phyloP scores from a whole-genome alignment of 2,113 vertebrate genomes.

The Picathartes gymnocephalus region DNA sequence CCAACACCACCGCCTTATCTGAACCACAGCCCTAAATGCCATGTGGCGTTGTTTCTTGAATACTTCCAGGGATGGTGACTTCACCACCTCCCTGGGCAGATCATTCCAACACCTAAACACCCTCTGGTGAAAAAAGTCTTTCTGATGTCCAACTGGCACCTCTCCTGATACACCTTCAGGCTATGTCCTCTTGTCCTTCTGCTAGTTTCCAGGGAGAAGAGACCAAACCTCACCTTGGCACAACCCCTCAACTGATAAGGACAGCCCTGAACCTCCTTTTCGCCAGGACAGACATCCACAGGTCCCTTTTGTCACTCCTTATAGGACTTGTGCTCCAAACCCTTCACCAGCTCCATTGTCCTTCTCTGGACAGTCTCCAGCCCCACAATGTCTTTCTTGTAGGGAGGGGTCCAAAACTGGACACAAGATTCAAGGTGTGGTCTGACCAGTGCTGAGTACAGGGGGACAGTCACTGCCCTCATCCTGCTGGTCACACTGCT shows the following conservation, averaged over 20 bases:
- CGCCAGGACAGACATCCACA: neutral
- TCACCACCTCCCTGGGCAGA: neutral
- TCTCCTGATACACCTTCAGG: neutral
- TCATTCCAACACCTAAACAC: neutral
- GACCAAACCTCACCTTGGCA: neutral
- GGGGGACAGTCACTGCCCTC: neutral
- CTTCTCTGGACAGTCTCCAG: neutral
- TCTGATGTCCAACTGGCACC: neutral
- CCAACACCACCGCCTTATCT: neutral
- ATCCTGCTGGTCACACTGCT: neutral
- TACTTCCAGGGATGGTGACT: neutral
- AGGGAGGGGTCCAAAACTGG: neutral
- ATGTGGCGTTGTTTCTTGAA: neutral
- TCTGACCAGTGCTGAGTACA: rapidly evolving
- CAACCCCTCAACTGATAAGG: neutral
- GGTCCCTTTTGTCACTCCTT: neutral
- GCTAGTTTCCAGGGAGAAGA: neutral
- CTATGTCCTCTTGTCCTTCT: neutral
- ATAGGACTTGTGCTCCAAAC: neutral
- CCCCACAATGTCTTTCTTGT: too few relatives aligned
- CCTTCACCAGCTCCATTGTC: neutral
- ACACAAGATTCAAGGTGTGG: neutral
- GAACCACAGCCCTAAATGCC: neutral
- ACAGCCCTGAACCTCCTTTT: neutral
- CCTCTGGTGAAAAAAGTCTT: neutral